Base-by-base conservation (phyloP, 2,113 vertebrate species). In the Mormyrus iriodes region DNA sequence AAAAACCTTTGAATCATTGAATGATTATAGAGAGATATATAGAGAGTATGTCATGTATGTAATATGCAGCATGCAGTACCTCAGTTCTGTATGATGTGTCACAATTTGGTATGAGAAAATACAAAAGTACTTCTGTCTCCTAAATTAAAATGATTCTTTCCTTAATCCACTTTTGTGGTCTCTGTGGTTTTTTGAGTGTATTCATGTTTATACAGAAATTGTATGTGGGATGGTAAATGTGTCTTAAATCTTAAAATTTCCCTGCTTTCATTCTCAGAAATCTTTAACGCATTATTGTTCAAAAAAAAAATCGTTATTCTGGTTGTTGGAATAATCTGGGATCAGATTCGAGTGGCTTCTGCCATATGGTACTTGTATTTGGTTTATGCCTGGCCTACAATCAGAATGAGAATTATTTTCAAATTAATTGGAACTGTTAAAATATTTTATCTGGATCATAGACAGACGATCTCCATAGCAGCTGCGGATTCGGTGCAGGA, bases 401-500 rank as follows among this genome's bases (percentile, higher is more conserved):
- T 88, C 87, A 49, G 46, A 35, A 52, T 89, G 76, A 46, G 21
- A 84, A 51, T 89, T 42, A 84, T 55, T 89, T 84, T 21, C 35
- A 89, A 89, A 44, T 89, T 13, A 58, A 89, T 44, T n/a, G 46
- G 35, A 58, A 49, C 48, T 27, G 53, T 27, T 88, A 46, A 88
- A 69, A 88, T 53, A 55, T 44, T 35, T 79, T 82, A 15, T 79
- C 48, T 88, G 88, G 88, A 52, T 79, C 48, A 9, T 7, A 19
- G 19, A 55, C 87, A 88, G 87, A 2, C 48, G 53, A n/a, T 35
- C 87, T 51, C 7, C 61, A 3, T 6, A 87, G 53, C 52, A 17
- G 52, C 53, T 3, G 52, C 1, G 85, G 85, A 24, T 39, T 8
- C 9, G 21, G 46, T 88, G 61, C 61, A 24, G 42, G 76, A 17